Base-by-base conservation (phyloP, 2,113 vertebrate species). In the Ornithorhynchus anatinus region DNA sequence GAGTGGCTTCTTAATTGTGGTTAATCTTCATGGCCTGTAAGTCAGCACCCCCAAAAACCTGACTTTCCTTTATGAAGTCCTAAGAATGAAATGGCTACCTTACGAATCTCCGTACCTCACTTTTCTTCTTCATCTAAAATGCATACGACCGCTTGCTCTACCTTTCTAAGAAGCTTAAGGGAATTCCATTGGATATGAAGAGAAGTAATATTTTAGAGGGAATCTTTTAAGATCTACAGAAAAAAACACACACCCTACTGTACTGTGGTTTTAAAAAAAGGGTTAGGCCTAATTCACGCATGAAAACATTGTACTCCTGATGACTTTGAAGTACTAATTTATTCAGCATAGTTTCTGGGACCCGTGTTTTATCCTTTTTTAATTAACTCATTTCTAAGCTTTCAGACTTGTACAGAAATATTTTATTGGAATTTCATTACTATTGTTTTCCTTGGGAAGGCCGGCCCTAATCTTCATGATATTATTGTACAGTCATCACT, bases 341-440 rank as follows among this genome's bases (percentile, higher is more conserved):
- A 84, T 70, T 87, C 78, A 58, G 17, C 58, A 70, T 82, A 78
- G 73, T 87, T 81, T 36, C 39, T 16, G 69, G 48, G 66, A 16
- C 79, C 79, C 29, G 8, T 19, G 65, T 90, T 89, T 93, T 85
- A 94, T 94, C 92, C 92, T 75, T 89, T 94, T 94, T 94, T 92
- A 93, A 94, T 94, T 78, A 94, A 93, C 71, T 93, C 59, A 85
- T 90, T 93, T 85, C 62, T 86, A 91, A 91, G 89, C 84, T 68
- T 93, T 91, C 85, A 89, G 90, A 88, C 85, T 88, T 76, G 69
- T 72, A 88, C 86, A 93, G 83, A 92, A 93, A 91, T 94, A 91
- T 91, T 92, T 92, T 91, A 92, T 92, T 91, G 92, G 89, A 92
- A 92, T 96, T 92, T 94, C 94, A 93, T 94, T 92, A 85, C 89